Evolutionary conservation across 1,140 invertebrate genomes (phyloP).

Genomic region (Carcinoscorpius rotundicauda): DNA sequence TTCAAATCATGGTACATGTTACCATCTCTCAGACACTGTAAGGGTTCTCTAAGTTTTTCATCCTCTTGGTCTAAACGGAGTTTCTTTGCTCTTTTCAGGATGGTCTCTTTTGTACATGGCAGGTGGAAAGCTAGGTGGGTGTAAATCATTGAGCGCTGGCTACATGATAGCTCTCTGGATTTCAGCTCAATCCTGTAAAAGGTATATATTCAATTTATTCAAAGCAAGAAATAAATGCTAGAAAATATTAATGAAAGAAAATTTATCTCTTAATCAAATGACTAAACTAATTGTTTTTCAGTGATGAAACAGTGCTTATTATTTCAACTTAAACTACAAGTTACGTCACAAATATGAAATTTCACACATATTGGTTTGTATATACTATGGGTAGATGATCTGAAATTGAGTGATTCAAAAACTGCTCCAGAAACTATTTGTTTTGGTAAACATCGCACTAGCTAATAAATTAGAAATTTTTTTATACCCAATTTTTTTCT

Average conservation of each 20-base stretch:
- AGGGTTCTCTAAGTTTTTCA: slow-evolving; percentile 40
- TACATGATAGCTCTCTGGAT: slow-evolving; percentile 35
- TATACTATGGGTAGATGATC: no score
- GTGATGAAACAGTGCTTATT: no score
- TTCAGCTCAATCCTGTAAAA: slow-evolving; percentile 46
- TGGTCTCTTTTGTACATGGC: slow-evolving; percentile 51
- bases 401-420: no score
- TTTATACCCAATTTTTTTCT: no score
- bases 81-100: slow-evolving; percentile 52
- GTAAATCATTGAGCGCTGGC: slow-evolving; percentile 44
- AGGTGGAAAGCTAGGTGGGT: slow-evolving; percentile 48
- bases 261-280: slow-evolving; percentile 7
- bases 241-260: slow-evolving; percentile 13
- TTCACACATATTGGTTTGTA: no score
- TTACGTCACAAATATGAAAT: no score
- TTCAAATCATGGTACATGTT: slow-evolving; percentile 1
- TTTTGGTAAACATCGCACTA: no score
- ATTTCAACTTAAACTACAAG: no score
- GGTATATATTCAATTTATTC: not conserved
- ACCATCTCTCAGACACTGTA: slow-evolving; percentile 34
- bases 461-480: no score
- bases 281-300: no score
- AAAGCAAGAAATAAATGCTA: not conserved
- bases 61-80: slow-evolving; percentile 44
- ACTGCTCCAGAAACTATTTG: no score